These are phyloP conservation scores for Gadopsis marmoratus DNA, from an alignment of 2,797 vertebrate genomes.

Conservation along the genomic window DNA sequence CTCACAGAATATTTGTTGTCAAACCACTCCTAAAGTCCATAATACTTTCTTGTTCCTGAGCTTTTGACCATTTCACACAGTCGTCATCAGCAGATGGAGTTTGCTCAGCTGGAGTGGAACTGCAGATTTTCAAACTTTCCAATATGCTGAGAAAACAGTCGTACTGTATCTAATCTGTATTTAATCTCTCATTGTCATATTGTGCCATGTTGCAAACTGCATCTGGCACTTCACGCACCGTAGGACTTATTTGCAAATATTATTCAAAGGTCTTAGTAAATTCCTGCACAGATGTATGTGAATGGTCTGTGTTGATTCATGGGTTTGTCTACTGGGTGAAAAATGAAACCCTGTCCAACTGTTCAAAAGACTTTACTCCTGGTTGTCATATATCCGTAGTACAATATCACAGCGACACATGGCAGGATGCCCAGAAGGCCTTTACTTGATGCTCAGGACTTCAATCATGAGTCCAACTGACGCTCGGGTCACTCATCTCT, in stretches of 20 bases:
- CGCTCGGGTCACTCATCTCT: constrained; percentile 67
- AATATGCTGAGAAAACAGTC: background rate
- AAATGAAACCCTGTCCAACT: constrained; percentile 43
- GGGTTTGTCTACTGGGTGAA: constrained; percentile 8
- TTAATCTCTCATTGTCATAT: background rate
- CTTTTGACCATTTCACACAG: background rate
- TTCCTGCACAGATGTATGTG: constrained; percentile 14
- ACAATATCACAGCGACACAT: constrained; percentile 58
- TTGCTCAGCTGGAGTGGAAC: background rate
- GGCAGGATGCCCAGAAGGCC: constrained; percentile 69
- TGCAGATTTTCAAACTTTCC: background rate
- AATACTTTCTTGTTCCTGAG: too few species aligned
- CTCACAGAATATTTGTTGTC: background rate
- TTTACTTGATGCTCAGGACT: constrained; percentile 62
- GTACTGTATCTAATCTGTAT: background rate
- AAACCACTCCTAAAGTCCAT: background rate
- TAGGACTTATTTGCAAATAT: constrained; percentile 6
- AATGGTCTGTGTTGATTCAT: constrained; percentile 15
- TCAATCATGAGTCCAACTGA: constrained; percentile 71
- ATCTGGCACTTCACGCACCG: constrained; percentile 3
- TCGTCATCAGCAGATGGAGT: background rate
- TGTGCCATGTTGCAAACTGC: constrained; percentile 5
- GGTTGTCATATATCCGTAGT: constrained; percentile 30
- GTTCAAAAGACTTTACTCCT: constrained; percentile 46
- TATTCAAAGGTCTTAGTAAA: background rate